phyloP scores from a whole-genome alignment of 2,797 vertebrate genomes.

The Champsocephalus gunnari region DNA sequence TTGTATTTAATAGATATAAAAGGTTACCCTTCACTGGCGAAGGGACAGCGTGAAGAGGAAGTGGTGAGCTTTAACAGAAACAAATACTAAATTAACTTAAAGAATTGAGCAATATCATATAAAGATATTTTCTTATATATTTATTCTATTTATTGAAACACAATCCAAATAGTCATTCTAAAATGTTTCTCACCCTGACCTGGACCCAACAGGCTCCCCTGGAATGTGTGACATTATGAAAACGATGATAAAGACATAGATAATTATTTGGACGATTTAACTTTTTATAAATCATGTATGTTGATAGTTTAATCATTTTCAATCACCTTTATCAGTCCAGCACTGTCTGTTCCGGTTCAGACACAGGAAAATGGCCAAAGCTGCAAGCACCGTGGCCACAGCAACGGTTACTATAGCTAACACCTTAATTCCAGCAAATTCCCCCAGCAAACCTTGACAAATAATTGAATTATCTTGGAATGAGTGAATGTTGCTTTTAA shows the following conservation, averaged over 20 bases:
- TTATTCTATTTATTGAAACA: too few species aligned
- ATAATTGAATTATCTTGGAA: neutral
- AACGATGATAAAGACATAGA: neutral
- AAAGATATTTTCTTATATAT: too few species aligned
- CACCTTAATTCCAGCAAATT: slow-evolving; percentile 71
- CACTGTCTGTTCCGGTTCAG: slow-evolving; percentile 58
- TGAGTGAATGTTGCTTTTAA: neutral
- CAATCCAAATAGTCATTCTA: neutral
- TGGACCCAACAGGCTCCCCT: slow-evolving; percentile 53
- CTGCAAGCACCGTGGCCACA: slow-evolving; percentile 72
- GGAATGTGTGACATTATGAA: slow-evolving; percentile 34
- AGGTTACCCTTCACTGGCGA: slow-evolving; percentile 60
- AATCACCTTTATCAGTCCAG: slow-evolving; percentile 72
- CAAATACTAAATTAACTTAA: neutral
- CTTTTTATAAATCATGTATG: slow-evolving; percentile 2
- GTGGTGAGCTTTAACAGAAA: slow-evolving; percentile 55
- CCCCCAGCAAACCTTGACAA: slow-evolving; percentile 60
- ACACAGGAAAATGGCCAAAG: slow-evolving; percentile 72
- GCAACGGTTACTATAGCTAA: slow-evolving; percentile 70
- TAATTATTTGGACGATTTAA: neutral
- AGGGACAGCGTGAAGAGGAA: slow-evolving; percentile 19
- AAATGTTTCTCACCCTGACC: slow-evolving; percentile 59
- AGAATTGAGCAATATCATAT: neutral
- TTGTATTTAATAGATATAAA: neutral
- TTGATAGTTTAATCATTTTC: slow-evolving; percentile 15